Conservation (phyloP, 2,797 vertebrate genomes). For the Liasis olivaceus region DNA sequence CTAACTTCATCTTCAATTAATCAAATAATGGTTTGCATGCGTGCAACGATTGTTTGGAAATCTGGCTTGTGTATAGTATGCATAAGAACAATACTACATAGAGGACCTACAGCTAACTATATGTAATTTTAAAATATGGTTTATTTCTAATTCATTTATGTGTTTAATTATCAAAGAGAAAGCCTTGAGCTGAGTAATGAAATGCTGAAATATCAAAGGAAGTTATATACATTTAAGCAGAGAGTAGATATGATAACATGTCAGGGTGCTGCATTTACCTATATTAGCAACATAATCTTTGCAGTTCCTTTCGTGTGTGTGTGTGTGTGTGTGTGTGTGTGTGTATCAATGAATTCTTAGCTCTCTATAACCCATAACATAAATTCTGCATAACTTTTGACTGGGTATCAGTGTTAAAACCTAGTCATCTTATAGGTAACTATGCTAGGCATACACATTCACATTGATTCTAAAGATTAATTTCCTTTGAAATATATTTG, state of each 20-base stretch:
- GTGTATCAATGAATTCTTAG: neutral
- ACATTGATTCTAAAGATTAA: conserved; percentile 26
- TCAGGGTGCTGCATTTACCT: neutral
- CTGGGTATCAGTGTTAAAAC: neutral
- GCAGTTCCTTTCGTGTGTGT: neutral
- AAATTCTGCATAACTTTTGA: neutral
- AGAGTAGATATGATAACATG: neutral
- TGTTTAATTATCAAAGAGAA: neutral
- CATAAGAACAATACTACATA: neutral
- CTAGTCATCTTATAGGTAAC: neutral
- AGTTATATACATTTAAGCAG: neutral
- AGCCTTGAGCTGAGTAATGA: neutral
- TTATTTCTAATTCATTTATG: neutral
- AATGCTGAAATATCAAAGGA: neutral
- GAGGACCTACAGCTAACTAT: neutral
- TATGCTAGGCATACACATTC: conserved; percentile 2
- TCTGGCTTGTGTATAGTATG: neutral
- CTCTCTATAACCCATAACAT: neutral
- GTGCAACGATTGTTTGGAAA: neutral
- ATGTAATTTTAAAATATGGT: neutral
- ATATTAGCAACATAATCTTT: neutral
- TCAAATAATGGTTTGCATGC: neutral
- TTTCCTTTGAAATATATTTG: conserved; percentile 50
- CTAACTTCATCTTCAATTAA: neutral
- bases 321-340: neutral